Base-by-base conservation (phyloP, 2,113 vertebrate genomes). In the Tragelaphus strepsiceros region DNA sequence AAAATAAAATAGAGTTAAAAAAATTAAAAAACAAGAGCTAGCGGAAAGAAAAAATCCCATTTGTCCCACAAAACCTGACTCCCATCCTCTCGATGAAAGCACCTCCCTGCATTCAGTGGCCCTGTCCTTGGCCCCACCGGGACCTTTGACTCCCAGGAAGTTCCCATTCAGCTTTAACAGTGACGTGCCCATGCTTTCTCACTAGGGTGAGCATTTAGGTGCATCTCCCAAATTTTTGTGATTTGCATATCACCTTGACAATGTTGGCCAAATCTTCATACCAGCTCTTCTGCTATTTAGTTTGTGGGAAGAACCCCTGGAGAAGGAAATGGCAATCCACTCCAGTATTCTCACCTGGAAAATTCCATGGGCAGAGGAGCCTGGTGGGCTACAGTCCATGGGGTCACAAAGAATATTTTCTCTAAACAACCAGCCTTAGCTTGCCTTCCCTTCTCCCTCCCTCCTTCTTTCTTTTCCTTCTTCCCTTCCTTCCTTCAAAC, bases 91-190 rank as follows among this genome's bases (percentile, higher is more conserved):
- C 22, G 12, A 16, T 7, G 64, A 77, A 51, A 9, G 49, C 13
- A 11, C 16, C 77, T 74, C 53, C 56, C 53, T 4, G 1, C 2
- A 39, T 22, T 14, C 35, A 22, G 24, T 0, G 12, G 16, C 30
- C 32, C 17, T 5, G 17, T 54, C 13, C 35, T 64, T 53, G 54
- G 54, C 24, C 8, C 58, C 7, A 1, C 9, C 1, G 0, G 0
- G 10, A 28, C 61, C 49, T 24, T 3, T 19, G 21, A 49, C 39
- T n/a, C 28, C 35, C 11, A 51, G 9, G 13, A 58, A 53, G 8
- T 80, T 35, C 89, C 28, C 16, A 49, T 81, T 53, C 46, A 12
- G 28, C 78, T 51, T 51, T 81, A 28, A 39, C 22, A 9, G 8
- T 3, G 28, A 87, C 15, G 7, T 17, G 4, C 39, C 54, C 58